Evolutionary conservation across 1,140 invertebrate genomes (phyloP).

Genomic region (Saccostrea cuccullata): DNA sequence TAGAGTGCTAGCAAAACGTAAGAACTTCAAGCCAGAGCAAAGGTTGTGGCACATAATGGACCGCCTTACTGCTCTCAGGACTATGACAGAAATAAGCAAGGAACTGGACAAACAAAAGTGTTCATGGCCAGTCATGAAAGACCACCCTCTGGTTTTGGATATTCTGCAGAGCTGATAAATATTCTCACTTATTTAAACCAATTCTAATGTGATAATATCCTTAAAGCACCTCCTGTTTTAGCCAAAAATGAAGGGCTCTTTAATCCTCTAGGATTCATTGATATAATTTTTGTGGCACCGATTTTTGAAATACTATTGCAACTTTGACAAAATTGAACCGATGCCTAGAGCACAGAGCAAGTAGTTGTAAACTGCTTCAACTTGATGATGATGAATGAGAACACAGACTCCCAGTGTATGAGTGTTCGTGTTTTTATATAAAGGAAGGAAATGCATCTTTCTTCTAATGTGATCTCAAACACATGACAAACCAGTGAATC

Average conservation of each 20-base stretch:
- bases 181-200: background rate
- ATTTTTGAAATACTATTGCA: too few species aligned
- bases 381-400: background rate
- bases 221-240: too few species aligned
- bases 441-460: background rate
- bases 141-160: conserved; percentile 52
- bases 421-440: background rate
- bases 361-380: background rate
- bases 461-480: background rate
- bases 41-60: conserved; percentile 48
- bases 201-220: background rate
- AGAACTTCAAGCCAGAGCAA: conserved; percentile 45
- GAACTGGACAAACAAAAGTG: conserved; percentile 43
- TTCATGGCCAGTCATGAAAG: conserved; percentile 49
- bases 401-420: background rate
- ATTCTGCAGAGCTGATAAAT: conserved; percentile 36
- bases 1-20: conserved; percentile 37
- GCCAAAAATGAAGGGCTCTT: too few species aligned
- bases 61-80: conserved; percentile 39
- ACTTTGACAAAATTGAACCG: too few species aligned
- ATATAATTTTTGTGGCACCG: too few species aligned
- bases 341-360: too few species aligned
- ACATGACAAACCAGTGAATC: background rate
- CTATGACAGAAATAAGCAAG: conserved; percentile 39
- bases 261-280: too few species aligned